phyloP scores from a whole-genome alignment of 2,888 invertebrate genomes.

The Diarsia rubi region DNA sequence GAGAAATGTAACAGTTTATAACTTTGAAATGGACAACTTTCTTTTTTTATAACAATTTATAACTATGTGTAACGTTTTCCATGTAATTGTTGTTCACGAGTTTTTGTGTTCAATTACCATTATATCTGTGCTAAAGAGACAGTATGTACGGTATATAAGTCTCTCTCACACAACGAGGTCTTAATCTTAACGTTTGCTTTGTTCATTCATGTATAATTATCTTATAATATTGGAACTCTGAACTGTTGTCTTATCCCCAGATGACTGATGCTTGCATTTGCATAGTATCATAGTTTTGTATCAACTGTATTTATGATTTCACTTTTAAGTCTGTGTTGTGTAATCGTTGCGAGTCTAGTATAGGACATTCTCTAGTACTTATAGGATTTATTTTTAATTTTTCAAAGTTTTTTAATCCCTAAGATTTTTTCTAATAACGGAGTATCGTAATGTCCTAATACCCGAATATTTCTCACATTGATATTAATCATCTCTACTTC shows the following conservation, averaged over 20 bases:
- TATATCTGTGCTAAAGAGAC: background rate
- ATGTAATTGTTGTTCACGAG: conserved; percentile 9
- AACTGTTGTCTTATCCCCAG: conserved; percentile 5
- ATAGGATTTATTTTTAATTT: background rate
- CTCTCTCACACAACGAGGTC: background rate
- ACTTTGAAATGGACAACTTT: conserved; percentile 26
- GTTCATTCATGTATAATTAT: conserved; percentile 24
- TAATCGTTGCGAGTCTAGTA: background rate
- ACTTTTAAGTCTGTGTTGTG: background rate
- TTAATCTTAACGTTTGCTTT: background rate
- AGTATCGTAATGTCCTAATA: background rate
- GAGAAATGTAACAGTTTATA: conserved; percentile 5
- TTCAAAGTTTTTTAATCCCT: background rate
- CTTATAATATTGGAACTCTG: conserved; percentile 43
- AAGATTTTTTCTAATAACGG: background rate
- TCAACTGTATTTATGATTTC: background rate
- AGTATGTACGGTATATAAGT: background rate
- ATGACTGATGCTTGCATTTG: background rate
- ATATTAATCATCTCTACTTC: background rate
- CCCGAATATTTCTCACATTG: background rate
- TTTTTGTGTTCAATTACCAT: background rate
- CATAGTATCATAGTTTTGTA: background rate
- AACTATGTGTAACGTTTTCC: background rate
- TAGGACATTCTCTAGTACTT: background rate
- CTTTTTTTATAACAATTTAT: conserved; percentile 8